Conservation (phyloP, 1,140 invertebrate genomes). For the Leptopilina boulardi region DNA sequence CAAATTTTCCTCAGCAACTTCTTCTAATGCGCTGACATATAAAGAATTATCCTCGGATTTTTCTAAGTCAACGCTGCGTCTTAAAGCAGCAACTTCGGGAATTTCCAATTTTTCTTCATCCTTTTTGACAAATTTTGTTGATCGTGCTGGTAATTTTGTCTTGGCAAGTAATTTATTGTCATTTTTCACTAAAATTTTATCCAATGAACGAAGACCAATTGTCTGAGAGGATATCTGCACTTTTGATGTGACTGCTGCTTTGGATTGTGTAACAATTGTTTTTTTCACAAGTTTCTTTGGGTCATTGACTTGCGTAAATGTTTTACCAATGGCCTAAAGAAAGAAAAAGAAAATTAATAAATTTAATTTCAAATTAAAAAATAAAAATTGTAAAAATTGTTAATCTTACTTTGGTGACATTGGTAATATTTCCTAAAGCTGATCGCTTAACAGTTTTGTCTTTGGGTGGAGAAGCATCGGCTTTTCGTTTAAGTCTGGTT, state of each 20-base stretch:
- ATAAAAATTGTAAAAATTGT: slow-evolving; percentile 37
- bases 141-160: slow-evolving; percentile 54
- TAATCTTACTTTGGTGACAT: slow-evolving; percentile 73
- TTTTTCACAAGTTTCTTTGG: slow-evolving; percentile 64
- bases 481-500: slow-evolving; percentile 74
- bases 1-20: slow-evolving; percentile 71
- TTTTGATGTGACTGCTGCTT: slow-evolving; percentile 47
- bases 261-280: slow-evolving; percentile 41
- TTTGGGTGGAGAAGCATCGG: slow-evolving; percentile 74
- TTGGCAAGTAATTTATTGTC: slow-evolving; percentile 52
- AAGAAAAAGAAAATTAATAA: slow-evolving; percentile 3
- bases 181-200: slow-evolving; percentile 45
- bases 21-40: slow-evolving; percentile 86
- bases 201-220: slow-evolving; percentile 37
- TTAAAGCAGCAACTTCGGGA: slow-evolving; percentile 57
- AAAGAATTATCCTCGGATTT: slow-evolving; percentile 81
- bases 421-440: slow-evolving; percentile 87
- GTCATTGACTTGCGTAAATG: slow-evolving; percentile 61
- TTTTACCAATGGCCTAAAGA: slow-evolving; percentile 69
- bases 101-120: slow-evolving; percentile 60
- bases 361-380: slow-evolving; percentile 20
- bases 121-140: slow-evolving; percentile 60
- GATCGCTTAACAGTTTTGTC: slow-evolving; percentile 79
- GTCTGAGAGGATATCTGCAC: neutral
- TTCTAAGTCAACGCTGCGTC: slow-evolving; percentile 74